A percentile compares a stretch with the other conserved stretches of the same genome.
Conservation (phyloP, 2,113 vertebrate genomes). For the Ctenodactylus gundi region DNA sequence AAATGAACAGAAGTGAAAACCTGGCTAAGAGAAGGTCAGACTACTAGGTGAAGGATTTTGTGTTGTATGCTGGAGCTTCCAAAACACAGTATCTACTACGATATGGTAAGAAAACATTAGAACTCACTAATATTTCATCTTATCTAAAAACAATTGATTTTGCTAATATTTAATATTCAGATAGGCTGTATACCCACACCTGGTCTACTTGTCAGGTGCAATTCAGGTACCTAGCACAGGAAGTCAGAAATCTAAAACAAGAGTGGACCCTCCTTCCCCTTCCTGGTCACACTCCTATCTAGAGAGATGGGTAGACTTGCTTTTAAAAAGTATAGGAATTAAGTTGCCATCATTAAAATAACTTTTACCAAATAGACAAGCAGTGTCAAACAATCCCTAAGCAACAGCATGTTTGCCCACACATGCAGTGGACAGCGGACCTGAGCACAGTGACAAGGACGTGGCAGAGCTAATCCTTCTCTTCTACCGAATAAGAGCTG, state of each 20-base stretch:
- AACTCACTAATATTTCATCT: slow-evolving; percentile 7
- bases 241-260: not conserved
- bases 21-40: not conserved
- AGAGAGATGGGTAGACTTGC: not conserved
- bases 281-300: not conserved
- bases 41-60: not conserved
- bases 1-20: not conserved
- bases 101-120: not conserved
- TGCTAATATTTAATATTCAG: not conserved
- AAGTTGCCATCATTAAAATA: not conserved
- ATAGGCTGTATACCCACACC: not conserved
- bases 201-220: not conserved
- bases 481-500: not conserved
- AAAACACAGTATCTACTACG: not conserved
- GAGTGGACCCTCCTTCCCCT: too few relatives aligned
- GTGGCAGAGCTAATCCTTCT: not conserved
- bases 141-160: slow-evolving; percentile 26
- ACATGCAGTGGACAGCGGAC: fast-evolving
- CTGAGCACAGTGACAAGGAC: not conserved
- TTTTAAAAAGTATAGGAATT: too few relatives aligned
- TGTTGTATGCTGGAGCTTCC: not conserved
- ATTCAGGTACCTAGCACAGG: not conserved
- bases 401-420: not conserved
- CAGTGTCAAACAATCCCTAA: not conserved
- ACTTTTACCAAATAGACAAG: not conserved